These are phyloP conservation scores for Eristalinus sepulchralis DNA, from an alignment of 2,888 invertebrate species.

Conservation along the genomic window DNA sequence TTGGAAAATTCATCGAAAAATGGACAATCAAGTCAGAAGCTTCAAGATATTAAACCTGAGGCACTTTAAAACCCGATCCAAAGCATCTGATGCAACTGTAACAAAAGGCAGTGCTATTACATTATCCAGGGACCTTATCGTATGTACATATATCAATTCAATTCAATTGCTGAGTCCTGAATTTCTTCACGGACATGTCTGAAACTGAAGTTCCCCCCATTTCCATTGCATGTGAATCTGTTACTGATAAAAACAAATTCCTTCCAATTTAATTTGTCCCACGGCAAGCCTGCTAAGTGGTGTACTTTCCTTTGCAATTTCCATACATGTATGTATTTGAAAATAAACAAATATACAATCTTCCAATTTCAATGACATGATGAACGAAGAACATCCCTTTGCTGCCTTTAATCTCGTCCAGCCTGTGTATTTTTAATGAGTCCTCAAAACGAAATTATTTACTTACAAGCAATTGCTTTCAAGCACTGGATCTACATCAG, in stretches of 20 bases:
- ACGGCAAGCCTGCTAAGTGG: background rate
- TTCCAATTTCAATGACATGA: background rate
- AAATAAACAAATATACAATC: background rate
- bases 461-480: slow-evolving; percentile 45
- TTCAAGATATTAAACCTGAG: too few relatives aligned
- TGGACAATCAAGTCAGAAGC: too few relatives aligned
- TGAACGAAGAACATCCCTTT: background rate
- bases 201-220: background rate
- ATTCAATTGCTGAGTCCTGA: background rate
- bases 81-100: background rate
- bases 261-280: background rate
- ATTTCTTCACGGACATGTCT: background rate
- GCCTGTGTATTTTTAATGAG: slow-evolving; percentile 34
- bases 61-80: too few relatives aligned
- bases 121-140: background rate
- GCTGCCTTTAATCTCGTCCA: background rate
- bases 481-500: slow-evolving; percentile 13
- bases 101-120: background rate
- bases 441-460: slow-evolving; percentile 45
- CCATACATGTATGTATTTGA: too few relatives aligned
- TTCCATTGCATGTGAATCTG: background rate
- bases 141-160: background rate
- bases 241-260: background rate
- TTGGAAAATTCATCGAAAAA: too few relatives aligned
- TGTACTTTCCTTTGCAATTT: too few relatives aligned